A percentile compares a stretch with the other conserved stretches of the same genome.
Evolutionary conservation across 2,888 invertebrate genomes (phyloP).

Genomic region (Rhaphigaster nebulosa): DNA sequence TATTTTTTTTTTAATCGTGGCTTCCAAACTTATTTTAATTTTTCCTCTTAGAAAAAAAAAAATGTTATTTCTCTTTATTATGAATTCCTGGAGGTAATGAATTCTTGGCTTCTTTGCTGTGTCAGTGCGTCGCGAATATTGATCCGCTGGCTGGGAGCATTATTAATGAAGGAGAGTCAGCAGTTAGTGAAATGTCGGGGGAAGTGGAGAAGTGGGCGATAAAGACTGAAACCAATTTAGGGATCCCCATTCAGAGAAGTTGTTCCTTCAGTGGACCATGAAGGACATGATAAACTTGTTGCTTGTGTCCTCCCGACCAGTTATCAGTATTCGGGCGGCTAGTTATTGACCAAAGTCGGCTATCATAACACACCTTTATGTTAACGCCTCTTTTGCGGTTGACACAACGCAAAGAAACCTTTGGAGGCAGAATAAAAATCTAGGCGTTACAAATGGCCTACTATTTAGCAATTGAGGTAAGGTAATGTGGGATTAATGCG

Average conservation of each 20-base stretch:
- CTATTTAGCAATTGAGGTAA: no score
- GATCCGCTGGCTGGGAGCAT: not conserved
- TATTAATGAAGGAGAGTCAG: constrained; percentile 11
- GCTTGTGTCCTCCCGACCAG: not conserved
- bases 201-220: not conserved
- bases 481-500: no score
- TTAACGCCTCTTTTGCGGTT: not conserved
- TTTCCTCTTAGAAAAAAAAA: no score
- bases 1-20: no score
- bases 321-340: not conserved
- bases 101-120: not conserved
- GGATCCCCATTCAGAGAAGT: not conserved
- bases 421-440: no score
- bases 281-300: constrained; percentile 4
- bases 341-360: not conserved
- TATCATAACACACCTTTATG: not conserved
- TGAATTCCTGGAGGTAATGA: not conserved
- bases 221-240: not conserved
- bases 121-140: not conserved
- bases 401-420: no score
- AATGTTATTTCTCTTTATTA: not conserved
- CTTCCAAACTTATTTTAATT: no score
- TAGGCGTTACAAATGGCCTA: no score
- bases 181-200: constrained; percentile 2
- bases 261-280: not conserved